These are phyloP conservation scores for Oryzias curvinotus DNA, from an alignment of 2,113 vertebrate species.

Conservation along the genomic window DNA sequence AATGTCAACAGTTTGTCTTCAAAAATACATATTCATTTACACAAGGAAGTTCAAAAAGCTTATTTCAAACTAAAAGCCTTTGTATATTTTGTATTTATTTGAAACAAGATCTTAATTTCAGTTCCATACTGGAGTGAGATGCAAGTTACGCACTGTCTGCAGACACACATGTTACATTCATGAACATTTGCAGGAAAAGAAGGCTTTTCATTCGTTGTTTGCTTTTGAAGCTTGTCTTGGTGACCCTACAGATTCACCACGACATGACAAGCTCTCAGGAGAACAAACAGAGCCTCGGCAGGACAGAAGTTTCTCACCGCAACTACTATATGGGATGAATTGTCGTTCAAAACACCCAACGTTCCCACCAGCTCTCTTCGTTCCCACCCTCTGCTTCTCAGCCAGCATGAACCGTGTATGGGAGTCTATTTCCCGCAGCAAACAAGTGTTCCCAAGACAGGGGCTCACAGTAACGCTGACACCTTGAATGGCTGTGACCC, in stretches of 20 bases:
- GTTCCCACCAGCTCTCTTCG: constrained; percentile 13
- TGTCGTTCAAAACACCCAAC: constrained; percentile 18
- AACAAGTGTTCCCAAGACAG: constrained; percentile 43
- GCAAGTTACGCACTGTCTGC: constrained; percentile 4
- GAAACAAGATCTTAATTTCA: constrained; percentile 27
- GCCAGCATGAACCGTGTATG: constrained; percentile 23
- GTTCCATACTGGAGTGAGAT: constrained; percentile 15
- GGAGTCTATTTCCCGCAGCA: constrained; percentile 40
- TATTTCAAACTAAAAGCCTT: constrained; percentile 32
- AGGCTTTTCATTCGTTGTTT: background rate
- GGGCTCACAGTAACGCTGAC: constrained; percentile 27
- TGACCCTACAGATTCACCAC: background rate
- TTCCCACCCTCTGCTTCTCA: constrained; percentile 12
- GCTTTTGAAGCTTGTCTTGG: too few species aligned
- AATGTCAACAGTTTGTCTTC: constrained; percentile 21
- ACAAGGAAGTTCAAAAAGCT: constrained; percentile 32
- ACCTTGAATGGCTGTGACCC: constrained; percentile 56
- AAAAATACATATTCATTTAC: constrained; percentile 5
- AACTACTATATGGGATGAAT: constrained; percentile 12
- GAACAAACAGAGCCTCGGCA: constrained; percentile 12
- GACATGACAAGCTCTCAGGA: constrained; percentile 3
- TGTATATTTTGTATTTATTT: constrained; percentile 30
- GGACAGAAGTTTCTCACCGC: too few species aligned
- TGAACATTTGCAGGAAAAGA: constrained; percentile 2
- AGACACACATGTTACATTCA: constrained; percentile 2